A percentile compares a stretch with the other conserved stretches of the same genome.
Evolutionary conservation across 1,140 invertebrate genomes (phyloP).

Genomic region (Capitella teleta): DNA sequence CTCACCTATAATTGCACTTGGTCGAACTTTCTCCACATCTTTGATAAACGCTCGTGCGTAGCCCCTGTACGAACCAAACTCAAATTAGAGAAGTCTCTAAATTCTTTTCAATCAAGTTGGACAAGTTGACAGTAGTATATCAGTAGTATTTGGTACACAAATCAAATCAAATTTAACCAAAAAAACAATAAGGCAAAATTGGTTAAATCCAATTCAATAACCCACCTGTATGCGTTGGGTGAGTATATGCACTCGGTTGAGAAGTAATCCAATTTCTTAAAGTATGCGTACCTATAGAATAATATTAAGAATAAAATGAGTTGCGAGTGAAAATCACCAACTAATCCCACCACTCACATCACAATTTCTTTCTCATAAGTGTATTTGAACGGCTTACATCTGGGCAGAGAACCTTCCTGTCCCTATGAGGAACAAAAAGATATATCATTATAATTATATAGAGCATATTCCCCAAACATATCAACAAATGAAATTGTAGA

Average conservation of each 20-base stretch:
- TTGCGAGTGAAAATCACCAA: background rate
- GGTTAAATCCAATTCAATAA: too few relatives aligned
- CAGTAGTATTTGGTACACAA: too few relatives aligned
- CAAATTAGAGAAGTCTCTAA: too few relatives aligned
- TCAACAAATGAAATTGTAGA: background rate
- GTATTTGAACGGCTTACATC: conserved; percentile 96
- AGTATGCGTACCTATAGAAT: conserved; percentile 64
- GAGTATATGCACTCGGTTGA: conserved; percentile 98
- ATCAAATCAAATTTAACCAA: too few relatives aligned
- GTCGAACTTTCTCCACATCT: conserved; percentile 86
- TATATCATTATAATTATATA: background rate
- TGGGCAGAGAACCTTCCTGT: conserved; percentile 72
- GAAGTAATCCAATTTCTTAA: conserved; percentile 95
- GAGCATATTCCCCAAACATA: background rate
- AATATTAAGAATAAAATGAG: background rate
- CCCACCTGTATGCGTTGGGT: conserved; percentile 78
- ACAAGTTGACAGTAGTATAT: too few relatives aligned
- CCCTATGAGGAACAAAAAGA: conserved; percentile 48
- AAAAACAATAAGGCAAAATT: too few relatives aligned
- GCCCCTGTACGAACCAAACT: too few relatives aligned
- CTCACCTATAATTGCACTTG: conserved; percentile 70
- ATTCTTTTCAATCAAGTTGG: too few relatives aligned
- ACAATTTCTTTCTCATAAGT: conserved; percentile 99
- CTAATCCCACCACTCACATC: conserved; percentile 56
- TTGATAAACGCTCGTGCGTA: conserved; percentile 86